Evolutionary conservation across 2,888 invertebrate species (phyloP), one percentile per base, ranked within the genome.

Genomic region (Ligdia adustata): DNA sequence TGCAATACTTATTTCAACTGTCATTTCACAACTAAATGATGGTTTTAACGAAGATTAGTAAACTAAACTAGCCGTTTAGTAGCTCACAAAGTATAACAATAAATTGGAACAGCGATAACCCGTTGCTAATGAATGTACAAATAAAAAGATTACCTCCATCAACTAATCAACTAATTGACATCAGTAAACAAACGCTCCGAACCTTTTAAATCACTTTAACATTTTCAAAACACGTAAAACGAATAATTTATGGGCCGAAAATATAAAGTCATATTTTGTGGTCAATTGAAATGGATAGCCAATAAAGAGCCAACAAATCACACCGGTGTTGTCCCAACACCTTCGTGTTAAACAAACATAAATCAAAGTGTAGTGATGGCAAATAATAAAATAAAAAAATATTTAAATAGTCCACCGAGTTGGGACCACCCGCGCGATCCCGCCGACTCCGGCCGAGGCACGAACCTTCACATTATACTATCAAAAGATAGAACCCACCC

Each of bases 391-490:
- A 22, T 22, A 22, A 76, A 77, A 85, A 76, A 82, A 80, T 84
- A 84, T 85, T 84, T 80, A 83, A 81, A 84, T 81, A 83, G 80
- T 79, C 69, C 75, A 65, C 72, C 75, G 73, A 63, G 60, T 58
- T 56, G 52, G 67, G 89, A 90, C 89, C 89, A 89, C 89, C 87
- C 89, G 79, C 62, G 80, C 72, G 82, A 82, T 77, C 79, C 76
- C 62, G 46, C 66, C 69, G 60, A 64, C 74, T 62, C 58, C 71
- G 64, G 66, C 75, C 67, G 61, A 62, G 66, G 75, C 84, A 85
- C 87, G 86, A 81, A 79, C 82, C 75, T 40, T 40, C 57, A 64
- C 74, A 86, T 86, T 86, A 85, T 81, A 76, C 75, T 80, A 83
- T 85, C 82, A 82, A 86, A 80, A 80, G 80, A 79, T 74, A 75